These are phyloP conservation scores for Helicoverpa assulta DNA, from an alignment of 2,888 invertebrate genomes.

Conservation along the genomic window DNA sequence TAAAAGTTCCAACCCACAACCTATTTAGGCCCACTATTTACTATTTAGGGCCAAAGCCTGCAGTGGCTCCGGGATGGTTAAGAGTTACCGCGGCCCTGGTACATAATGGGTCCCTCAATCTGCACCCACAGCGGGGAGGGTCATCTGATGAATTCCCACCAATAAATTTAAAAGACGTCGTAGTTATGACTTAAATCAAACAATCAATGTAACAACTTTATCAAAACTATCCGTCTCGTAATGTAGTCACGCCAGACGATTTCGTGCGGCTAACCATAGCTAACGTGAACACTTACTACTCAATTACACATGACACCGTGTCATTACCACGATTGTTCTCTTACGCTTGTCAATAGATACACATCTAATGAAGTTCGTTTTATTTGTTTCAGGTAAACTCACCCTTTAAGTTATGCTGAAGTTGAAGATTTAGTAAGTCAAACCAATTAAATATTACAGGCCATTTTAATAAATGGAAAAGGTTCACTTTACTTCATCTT, in stretches of 20 bases:
- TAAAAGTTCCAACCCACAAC: too few relatives aligned
- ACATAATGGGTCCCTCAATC: too few relatives aligned
- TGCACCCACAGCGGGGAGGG: too few relatives aligned
- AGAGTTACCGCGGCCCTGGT: too few relatives aligned
- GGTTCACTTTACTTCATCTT: too few relatives aligned
- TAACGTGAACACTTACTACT: constrained; percentile 16
- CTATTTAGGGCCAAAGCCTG: too few relatives aligned
- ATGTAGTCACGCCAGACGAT: background rate
- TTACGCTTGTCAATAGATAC: background rate
- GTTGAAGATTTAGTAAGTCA: constrained; percentile 5
- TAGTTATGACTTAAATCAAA: background rate
- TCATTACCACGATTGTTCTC: background rate
- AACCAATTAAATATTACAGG: too few relatives aligned
- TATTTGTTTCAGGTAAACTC: constrained; percentile 52
- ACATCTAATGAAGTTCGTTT: background rate
- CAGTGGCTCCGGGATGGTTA: too few relatives aligned
- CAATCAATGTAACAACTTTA: background rate
- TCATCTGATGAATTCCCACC: too few relatives aligned
- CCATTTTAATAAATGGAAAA: too few relatives aligned
- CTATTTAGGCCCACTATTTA: too few relatives aligned
- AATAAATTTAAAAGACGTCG: too few relatives aligned
- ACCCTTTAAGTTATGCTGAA: background rate
- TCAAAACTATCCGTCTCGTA: background rate
- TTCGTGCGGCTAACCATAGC: constrained; percentile 21
- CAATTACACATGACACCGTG: constrained; percentile 9